Conservation (phyloP, 2,113 vertebrate genomes). For the Rhinolophus sinicus region DNA sequence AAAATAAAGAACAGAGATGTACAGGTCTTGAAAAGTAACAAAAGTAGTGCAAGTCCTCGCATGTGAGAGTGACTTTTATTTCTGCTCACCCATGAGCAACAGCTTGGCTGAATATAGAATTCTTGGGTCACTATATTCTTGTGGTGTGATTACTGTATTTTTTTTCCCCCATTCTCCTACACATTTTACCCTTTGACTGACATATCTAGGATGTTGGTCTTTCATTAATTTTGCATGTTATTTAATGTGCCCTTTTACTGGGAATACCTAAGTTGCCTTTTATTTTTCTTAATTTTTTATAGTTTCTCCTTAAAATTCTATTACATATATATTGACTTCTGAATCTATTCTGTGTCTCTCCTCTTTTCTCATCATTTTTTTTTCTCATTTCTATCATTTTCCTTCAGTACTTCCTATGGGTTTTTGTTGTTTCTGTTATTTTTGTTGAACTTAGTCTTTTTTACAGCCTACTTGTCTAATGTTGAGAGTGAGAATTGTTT, state of each 20-base stretch:
- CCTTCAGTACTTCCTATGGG: not conserved
- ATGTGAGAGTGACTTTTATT: not conserved
- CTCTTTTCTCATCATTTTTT: not conserved
- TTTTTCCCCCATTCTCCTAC: not conserved
- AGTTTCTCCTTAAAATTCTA: not conserved
- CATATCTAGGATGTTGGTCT: not conserved
- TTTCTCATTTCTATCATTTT: not conserved
- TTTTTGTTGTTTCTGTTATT: not conserved
- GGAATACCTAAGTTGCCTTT: constrained; percentile 10
- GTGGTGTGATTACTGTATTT: not conserved
- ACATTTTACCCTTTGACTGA: not conserved
- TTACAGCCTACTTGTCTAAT: not conserved
- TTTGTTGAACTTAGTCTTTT: not conserved
- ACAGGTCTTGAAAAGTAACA: not conserved
- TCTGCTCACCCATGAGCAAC: not conserved
- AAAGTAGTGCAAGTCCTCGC: not conserved
- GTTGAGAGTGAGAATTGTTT: not conserved
- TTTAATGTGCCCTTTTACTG: not conserved
- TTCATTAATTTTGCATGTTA: not conserved
- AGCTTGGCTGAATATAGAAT: not conserved
- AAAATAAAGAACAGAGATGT: not conserved
- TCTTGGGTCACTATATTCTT: not conserved
- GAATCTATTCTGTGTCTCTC: not conserved
- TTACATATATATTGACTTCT: not conserved
- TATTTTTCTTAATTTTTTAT: not conserved